Conservation (phyloP, 2,888 invertebrate species). For the Allygus modestus region DNA sequence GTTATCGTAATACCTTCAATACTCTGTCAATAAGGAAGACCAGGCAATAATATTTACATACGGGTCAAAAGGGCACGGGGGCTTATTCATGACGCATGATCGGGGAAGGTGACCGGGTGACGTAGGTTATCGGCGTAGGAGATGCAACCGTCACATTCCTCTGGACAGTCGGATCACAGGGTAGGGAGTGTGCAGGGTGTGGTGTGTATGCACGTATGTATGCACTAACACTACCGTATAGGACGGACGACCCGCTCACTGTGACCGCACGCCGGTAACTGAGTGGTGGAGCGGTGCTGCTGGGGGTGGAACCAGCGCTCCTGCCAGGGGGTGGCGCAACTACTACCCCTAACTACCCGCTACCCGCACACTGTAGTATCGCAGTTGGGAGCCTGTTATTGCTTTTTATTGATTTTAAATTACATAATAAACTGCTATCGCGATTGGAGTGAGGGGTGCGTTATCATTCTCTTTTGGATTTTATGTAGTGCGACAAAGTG, state of each 20-base stretch:
- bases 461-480: not conserved
- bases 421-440: slow-evolving; percentile 29
- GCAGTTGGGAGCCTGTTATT: not conserved
- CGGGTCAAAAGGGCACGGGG: slow-evolving; percentile 33
- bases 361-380: not conserved
- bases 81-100: too few species aligned
- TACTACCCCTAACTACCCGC: not conserved
- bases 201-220: slow-evolving; percentile 23
- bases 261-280: slow-evolving; percentile 22
- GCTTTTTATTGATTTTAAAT: slow-evolving; percentile 40
- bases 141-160: too few species aligned
- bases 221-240: not conserved
- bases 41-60: not conserved
- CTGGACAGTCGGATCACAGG: too few species aligned
- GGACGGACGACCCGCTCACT: not conserved
- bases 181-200: not conserved
- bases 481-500: too few species aligned
- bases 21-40: not conserved
- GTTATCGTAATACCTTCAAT: too few species aligned
- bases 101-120: too few species aligned
- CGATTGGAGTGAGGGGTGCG: too few species aligned
- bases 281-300: not conserved
- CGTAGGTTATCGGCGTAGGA: too few species aligned
- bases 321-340: slow-evolving; percentile 10
- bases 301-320: not conserved